Conservation (phyloP, 2,113 vertebrate species). For the Murina feae region DNA sequence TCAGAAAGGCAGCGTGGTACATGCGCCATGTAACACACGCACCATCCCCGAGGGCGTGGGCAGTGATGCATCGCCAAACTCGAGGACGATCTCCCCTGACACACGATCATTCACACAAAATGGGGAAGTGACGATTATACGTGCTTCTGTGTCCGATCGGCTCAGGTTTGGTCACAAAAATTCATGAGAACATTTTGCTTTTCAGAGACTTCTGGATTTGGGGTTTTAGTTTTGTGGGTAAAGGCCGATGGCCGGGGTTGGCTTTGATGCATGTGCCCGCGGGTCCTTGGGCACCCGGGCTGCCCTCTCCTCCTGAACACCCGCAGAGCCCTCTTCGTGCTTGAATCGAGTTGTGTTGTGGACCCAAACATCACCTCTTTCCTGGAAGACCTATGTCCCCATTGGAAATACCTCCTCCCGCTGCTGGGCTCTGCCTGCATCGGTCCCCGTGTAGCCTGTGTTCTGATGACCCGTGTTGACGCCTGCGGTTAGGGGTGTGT, state of each 20-base stretch:
- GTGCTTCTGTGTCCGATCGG: not conserved
- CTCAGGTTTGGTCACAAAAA: not conserved
- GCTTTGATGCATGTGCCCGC: not conserved
- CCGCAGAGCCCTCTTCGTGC: not conserved
- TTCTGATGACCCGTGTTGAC: conserved; percentile 34
- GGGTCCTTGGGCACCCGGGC: rapidly evolving
- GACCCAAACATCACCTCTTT: not conserved
- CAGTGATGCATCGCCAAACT: not conserved
- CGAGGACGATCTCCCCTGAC: not conserved
- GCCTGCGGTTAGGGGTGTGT: not conserved
- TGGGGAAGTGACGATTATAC: not conserved
- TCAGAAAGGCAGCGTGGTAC: not conserved
- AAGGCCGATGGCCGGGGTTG: not conserved
- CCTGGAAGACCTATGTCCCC: not conserved
- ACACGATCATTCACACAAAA: not conserved
- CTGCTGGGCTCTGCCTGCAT: not conserved
- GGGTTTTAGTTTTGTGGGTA: not conserved
- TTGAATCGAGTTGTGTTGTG: not conserved
- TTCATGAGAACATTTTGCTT: not conserved
- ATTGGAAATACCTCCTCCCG: not conserved
- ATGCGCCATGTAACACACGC: rapidly evolving
- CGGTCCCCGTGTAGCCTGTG: not conserved
- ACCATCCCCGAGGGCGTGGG: not conserved
- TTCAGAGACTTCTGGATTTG: not conserved
- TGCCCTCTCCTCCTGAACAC: not conserved